A percentile compares a stretch with the other conserved stretches of the same genome.
Conservation (phyloP, 35 echinoderm and acorn worm genomes). For the Eucidaris tribuloides region DNA sequence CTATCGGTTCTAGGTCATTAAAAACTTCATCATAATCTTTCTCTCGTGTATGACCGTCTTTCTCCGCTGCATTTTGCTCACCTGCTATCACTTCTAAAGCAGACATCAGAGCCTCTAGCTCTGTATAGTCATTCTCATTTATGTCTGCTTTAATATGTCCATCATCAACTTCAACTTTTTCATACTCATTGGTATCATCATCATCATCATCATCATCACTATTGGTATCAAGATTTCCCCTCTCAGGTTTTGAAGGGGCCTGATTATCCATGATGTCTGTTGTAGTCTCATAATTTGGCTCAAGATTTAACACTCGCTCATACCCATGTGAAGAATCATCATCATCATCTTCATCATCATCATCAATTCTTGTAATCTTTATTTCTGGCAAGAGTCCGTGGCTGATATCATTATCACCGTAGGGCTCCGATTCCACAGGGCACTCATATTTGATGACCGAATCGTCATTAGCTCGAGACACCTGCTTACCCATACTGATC, state of each 20-base stretch:
- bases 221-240: neutral
- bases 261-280: no score
- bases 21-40: conserved; percentile 14
- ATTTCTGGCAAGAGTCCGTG: neutral
- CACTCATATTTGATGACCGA: conserved; percentile 18
- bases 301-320: neutral
- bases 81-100: neutral
- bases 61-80: neutral
- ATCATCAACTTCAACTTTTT: conserved; percentile 23
- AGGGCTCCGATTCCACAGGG: neutral
- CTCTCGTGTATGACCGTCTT: neutral
- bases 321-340: conserved; percentile 20
- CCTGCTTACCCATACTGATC: neutral
- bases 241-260: neutral
- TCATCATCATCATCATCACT: conserved; percentile 12
- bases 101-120: conserved; percentile 1
- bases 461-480: neutral
- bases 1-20: neutral
- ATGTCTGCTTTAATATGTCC: neutral
- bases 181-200: neutral
- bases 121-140: conserved; percentile 15
- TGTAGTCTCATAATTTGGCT: neutral
- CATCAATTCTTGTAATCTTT: neutral
- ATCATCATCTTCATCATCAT: neutral
- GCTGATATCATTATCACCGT: neutral